Evolutionary conservation across 30 jellyfish, hydroid and myxozoan genomes (phyloP).

Genomic region (Nemopilema nomurai): DNA sequence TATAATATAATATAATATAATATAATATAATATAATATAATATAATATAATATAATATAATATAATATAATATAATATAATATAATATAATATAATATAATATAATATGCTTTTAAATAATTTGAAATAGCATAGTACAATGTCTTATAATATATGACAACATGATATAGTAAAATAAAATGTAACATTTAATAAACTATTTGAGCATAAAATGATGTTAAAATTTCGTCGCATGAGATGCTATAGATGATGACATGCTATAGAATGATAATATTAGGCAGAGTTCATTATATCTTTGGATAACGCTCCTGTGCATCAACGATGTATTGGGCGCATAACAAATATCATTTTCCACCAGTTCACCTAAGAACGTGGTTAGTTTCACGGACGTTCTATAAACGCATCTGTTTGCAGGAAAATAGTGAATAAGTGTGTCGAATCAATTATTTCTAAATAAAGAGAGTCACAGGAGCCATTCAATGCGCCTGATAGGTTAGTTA

Average conservation of each 20-base stretch:
- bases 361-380: too few species aligned
- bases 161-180: not conserved
- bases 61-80: not conserved
- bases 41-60: too few species aligned
- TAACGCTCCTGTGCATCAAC: too few species aligned
- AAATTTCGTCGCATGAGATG: not conserved
- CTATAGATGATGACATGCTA: too few species aligned
- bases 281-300: too few species aligned
- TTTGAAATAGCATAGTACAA: not conserved
- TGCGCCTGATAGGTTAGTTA: not conserved
- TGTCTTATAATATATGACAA: too few species aligned
- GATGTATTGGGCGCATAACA: too few species aligned
- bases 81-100: not conserved
- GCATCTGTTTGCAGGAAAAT: not conserved
- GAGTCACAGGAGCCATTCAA: not conserved
- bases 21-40: too few species aligned
- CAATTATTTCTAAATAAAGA: not conserved
- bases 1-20: not conserved
- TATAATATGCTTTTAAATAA: too few species aligned
- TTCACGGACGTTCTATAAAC: slow-evolving; percentile 3
- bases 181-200: not conserved
- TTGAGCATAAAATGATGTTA: not conserved
- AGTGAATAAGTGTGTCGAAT: not conserved
- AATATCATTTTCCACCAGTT: too few species aligned
- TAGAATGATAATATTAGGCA: too few species aligned